Evolutionary conservation across 2,113 vertebrate genomes (phyloP).

Genomic region (Callocephalon fimbriatum): DNA sequence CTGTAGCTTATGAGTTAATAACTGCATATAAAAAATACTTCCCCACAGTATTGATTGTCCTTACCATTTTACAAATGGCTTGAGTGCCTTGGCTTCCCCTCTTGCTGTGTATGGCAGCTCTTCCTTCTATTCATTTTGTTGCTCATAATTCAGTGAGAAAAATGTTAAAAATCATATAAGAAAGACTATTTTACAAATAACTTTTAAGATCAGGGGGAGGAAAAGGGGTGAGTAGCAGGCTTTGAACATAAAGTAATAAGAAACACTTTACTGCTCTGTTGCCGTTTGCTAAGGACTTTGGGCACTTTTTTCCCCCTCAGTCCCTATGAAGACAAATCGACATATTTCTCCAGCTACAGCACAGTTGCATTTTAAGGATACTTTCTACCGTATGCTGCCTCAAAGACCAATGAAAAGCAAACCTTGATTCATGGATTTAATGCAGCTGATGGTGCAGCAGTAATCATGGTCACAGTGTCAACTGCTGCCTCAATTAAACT

Average conservation of each 20-base stretch:
- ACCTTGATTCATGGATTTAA: conserved; percentile 81
- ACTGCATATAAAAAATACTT: conserved; percentile 97
- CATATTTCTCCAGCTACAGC: conserved; percentile 77
- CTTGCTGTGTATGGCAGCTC: conserved; percentile 48
- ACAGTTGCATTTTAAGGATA: conserved; percentile 75
- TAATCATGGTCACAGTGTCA: conserved; percentile 84
- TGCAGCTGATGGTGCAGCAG: conserved; percentile 71
- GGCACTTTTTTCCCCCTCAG: background rate
- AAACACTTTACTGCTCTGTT: conserved; percentile 32
- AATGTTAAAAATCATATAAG: conserved; percentile 17
- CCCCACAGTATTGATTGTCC: conserved; percentile 89
- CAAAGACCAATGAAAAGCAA: conserved; percentile 77
- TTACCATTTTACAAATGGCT: conserved; percentile 83
- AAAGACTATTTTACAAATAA: conserved; percentile 30
- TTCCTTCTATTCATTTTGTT: conserved; percentile 49
- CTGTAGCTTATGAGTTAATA: conserved; percentile 99
- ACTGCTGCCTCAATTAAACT: conserved; percentile 86
- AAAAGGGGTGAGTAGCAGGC: background rate
- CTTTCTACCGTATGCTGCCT: conserved; percentile 65
- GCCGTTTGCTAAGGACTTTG: conserved; percentile 53
- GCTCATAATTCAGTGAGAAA: conserved; percentile 56
- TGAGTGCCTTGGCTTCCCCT: conserved; percentile 71
- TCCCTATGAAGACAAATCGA: conserved; percentile 82
- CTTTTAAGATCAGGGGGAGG: background rate
- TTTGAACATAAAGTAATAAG: conserved; percentile 50